These are phyloP conservation scores for Siniperca undulata DNA, from an alignment of 2,797 vertebrate genomes.

Conservation along the genomic window DNA sequence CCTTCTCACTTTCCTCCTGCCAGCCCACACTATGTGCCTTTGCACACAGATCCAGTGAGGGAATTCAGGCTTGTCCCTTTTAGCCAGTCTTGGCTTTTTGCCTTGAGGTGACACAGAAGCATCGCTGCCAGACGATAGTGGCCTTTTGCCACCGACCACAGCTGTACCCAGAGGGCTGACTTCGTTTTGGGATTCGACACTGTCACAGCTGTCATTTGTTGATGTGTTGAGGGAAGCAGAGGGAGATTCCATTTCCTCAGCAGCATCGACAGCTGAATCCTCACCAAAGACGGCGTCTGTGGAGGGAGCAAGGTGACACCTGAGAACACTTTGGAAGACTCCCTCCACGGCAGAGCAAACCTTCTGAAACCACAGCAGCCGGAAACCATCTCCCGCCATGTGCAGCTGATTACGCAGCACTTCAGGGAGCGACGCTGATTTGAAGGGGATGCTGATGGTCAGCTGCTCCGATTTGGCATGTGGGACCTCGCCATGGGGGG, in stretches of 20 bases:
- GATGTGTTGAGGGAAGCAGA: slow-evolving; percentile 59
- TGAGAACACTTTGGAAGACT: slow-evolving; percentile 84
- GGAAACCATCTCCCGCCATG: slow-evolving; percentile 71
- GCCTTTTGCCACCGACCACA: slow-evolving; percentile 77
- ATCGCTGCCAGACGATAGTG: slow-evolving; percentile 56
- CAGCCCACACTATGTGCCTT: slow-evolving; percentile 89
- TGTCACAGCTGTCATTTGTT: slow-evolving; percentile 60
- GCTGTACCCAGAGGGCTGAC: slow-evolving; percentile 33
- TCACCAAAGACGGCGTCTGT: slow-evolving; percentile 37
- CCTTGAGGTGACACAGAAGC: slow-evolving; percentile 54
- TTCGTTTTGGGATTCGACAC: slow-evolving; percentile 37
- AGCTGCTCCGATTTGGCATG: slow-evolving; percentile 50
- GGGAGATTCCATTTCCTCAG: slow-evolving; percentile 59
- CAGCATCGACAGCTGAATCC: neutral
- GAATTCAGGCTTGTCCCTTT: slow-evolving; percentile 6
- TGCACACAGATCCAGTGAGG: slow-evolving; percentile 84
- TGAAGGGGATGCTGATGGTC: slow-evolving; percentile 83
- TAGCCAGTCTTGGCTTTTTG: slow-evolving; percentile 68
- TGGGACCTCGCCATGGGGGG: slow-evolving; percentile 65
- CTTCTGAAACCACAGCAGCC: slow-evolving; percentile 80
- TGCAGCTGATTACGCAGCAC: slow-evolving; percentile 72
- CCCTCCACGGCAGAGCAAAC: slow-evolving; percentile 77
- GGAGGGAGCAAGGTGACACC: slow-evolving; percentile 77
- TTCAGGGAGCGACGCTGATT: slow-evolving; percentile 69
- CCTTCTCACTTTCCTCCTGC: slow-evolving; percentile 88